Evolutionary conservation across 1,140 invertebrate genomes (phyloP), one percentile per base, ranked within the genome.

Genomic region (Sitophilus oryzae): DNA sequence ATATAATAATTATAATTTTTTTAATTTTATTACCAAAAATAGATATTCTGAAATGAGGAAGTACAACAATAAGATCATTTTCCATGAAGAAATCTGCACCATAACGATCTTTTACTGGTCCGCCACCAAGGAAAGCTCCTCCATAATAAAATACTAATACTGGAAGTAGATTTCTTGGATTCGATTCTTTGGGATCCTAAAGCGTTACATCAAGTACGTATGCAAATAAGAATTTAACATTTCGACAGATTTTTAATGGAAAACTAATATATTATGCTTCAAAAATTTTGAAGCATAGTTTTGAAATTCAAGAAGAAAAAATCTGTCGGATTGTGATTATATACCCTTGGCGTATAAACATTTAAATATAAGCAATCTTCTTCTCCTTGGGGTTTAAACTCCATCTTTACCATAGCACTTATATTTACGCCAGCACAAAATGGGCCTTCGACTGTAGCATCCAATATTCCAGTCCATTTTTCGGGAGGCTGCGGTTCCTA

Each of bases 291-390:
- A n/a, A n/a, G n/a, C n/a, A n/a, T n/a, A n/a, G n/a, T n/a, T n/a
- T n/a, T n/a, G n/a, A n/a, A n/a, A n/a, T n/a, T n/a, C n/a, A n/a
- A n/a, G n/a, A n/a, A n/a, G n/a, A n/a, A n/a, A n/a, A n/a, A n/a
- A n/a, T n/a, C n/a, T n/a, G n/a, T n/a, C n/a, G n/a, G n/a, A n/a
- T n/a, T n/a, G n/a, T n/a, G n/a, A n/a, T n/a, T n/a, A n/a, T n/a
- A 11, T 51, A 56, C 54, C 18, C 51, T 38, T 42, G 40, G 81
- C 11, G 85, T 83, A 65, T 84, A 89, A 0, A 93, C 79, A 66
- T 91, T 92, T n/a, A 93, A 72, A 65, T 85, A 85, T 2, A 93
- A 77, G 63, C 90, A 93, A 66, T 93, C 88, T 73, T 88, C 52
- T 5, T 38, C 6, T 23, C 52, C 52, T 3, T 3, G n/a, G 9